Percentiles rank a stretch among this genome's conserved stretches.
Evolutionary conservation across 2,888 invertebrate species (phyloP).

Genomic region (Drosophila infuscata): DNA sequence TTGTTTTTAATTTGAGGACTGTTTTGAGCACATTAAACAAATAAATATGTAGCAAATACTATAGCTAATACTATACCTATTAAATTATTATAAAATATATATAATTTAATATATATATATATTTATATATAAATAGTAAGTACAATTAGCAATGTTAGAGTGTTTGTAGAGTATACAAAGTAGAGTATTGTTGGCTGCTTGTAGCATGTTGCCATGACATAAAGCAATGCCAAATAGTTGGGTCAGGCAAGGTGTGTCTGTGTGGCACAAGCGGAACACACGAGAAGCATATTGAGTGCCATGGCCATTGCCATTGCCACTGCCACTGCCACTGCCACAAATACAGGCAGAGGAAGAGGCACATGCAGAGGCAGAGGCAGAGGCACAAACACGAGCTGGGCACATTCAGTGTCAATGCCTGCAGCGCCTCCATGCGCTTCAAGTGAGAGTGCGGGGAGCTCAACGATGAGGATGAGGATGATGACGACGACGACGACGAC

Average conservation of each 20-base stretch:
- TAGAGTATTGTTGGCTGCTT: not conserved
- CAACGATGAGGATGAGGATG: not conserved
- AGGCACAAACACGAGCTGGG: conserved; percentile 35
- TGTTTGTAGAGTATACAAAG: not conserved
- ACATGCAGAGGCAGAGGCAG: conserved; percentile 6
- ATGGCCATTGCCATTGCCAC: conserved; percentile 53
- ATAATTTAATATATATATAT: not conserved
- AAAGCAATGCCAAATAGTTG: conserved; percentile 30
- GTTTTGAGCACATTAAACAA: not conserved
- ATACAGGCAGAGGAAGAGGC: conserved; percentile 27
- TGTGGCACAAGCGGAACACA: conserved; percentile 26
- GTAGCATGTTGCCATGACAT: not conserved
- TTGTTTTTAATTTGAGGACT: not conserved
- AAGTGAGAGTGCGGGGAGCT: conserved; percentile 53
- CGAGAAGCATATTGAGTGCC: conserved; percentile 54
- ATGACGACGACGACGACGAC: conserved; percentile 5
- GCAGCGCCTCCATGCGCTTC: conserved; percentile 24
- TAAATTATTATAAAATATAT: not conserved
- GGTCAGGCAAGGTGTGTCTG: conserved; percentile 29
- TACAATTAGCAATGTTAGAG: not conserved
- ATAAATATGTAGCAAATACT: not conserved
- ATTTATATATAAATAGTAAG: not conserved
- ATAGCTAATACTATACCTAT: too few species aligned
- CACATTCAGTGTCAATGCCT: conserved; percentile 68
- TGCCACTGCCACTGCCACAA: conserved; percentile 22